Percentiles rank a stretch among this genome's conserved stretches.
These are phyloP conservation scores for Myiothlypis chrysogaster DNA, from an alignment of 2,797 vertebrate genomes.

Conservation along the genomic window DNA sequence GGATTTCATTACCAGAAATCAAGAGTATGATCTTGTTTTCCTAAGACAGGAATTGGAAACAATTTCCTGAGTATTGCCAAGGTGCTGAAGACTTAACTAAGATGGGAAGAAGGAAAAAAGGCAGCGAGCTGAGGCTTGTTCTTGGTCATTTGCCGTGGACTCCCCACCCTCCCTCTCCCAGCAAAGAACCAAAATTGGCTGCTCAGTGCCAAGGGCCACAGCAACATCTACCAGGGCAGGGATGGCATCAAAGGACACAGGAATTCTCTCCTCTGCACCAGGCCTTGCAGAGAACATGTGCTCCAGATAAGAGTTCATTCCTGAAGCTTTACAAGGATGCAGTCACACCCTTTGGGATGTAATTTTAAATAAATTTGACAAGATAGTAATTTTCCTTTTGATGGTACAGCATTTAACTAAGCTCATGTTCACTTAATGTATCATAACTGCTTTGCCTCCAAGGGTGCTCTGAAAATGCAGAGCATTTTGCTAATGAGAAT, in stretches of 20 bases:
- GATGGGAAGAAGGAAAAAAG: conserved; percentile 1
- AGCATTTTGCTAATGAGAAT: neutral
- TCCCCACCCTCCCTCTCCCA: neutral
- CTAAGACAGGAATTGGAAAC: conserved; percentile 19
- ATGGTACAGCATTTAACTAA: conserved; percentile 31
- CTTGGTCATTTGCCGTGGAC: neutral
- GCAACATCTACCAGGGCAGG: neutral
- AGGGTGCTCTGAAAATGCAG: conserved; percentile 16
- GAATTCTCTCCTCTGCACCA: neutral
- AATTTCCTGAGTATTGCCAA: conserved; percentile 9
- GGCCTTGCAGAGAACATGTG: conserved; percentile 1
- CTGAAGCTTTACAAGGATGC: neutral
- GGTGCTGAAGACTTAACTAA: neutral
- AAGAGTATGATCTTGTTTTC: neutral
- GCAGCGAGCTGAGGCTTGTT: conserved; percentile 9
- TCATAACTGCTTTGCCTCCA: conserved; percentile 1
- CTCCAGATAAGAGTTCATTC: neutral
- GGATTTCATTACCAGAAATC: neutral
- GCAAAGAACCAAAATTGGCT: neutral
- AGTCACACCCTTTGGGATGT: neutral
- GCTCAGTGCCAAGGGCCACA: neutral
- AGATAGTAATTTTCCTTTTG: conserved; percentile 49
- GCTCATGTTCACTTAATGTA: neutral
- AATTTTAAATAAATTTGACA: conserved; percentile 37
- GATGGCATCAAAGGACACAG: neutral